Percentiles rank a stretch among this genome's conserved stretches.
Evolutionary conservation across 2,113 vertebrate species (phyloP).

Genomic region (Cromileptes altivelis): DNA sequence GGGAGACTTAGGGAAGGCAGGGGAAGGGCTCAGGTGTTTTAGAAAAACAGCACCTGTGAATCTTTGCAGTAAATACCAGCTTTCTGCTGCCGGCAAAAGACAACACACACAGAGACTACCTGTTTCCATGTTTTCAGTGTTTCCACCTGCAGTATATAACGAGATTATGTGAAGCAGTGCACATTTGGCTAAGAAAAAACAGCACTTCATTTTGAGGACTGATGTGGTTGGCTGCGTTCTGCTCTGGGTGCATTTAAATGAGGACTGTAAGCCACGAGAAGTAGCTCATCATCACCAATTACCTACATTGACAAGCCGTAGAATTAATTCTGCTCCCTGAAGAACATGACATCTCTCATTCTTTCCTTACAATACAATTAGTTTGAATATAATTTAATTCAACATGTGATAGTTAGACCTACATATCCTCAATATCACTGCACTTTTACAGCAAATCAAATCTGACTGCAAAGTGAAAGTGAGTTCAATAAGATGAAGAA

Average conservation of each 20-base stretch:
- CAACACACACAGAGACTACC: not conserved
- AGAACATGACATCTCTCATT: conserved; percentile 31
- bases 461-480: conserved; percentile 25
- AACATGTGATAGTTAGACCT: conserved; percentile 4
- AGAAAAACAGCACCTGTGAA: conserved; percentile 31
- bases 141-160: conserved; percentile 11
- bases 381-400: conserved; percentile 28
- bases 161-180: not conserved
- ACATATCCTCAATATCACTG: conserved; percentile 8
- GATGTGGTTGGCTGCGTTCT: conserved; percentile 15
- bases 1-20: not conserved
- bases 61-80: conserved; percentile 20
- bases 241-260: conserved; percentile 31
- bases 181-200: conserved; percentile 3
- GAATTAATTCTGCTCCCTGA: conserved; percentile 10
- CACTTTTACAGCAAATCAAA: conserved; percentile 28
- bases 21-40: conserved; percentile 28
- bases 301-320: conserved; percentile 26
- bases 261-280: conserved; percentile 9
- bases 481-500: conserved; percentile 25
- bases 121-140: conserved; percentile 11
- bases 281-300: conserved; percentile 47
- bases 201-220: not conserved
- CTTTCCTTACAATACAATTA: conserved; percentile 40
- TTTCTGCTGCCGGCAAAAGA: conserved; percentile 2